Base-by-base conservation (phyloP, 2,888 invertebrate species). In the Dusona sp. region DNA sequence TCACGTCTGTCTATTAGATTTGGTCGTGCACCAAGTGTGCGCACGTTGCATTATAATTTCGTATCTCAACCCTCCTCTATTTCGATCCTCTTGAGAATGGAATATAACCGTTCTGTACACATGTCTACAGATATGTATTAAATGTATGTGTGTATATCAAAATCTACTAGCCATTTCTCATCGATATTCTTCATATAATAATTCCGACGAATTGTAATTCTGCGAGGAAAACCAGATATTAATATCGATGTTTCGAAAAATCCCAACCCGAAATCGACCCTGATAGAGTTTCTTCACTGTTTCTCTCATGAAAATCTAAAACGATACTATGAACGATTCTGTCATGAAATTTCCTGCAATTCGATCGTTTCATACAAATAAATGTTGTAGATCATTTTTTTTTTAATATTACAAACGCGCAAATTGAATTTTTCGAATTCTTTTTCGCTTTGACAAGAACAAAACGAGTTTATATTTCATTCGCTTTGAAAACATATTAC, bases 11-110 rank as follows among this genome's bases (percentile, higher is more conserved):
- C 79, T 68, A 79, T 84, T 79, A 84, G 61, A 84, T 74, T 73
- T 45, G 22, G 42, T 74, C 54, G 45, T 74, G 42, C 65, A 29
- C 45, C 51, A 25, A 38, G 72, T 22, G 70, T 22, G 70, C 73
- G 25, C 65, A 65, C 45, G 57, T 73, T 77, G 83, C 83, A 72
- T 83, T 77, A 83, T 77, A 83, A 83, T 83, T 83, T 51, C 38
- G 70, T 83, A 64, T 68, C 70, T n/a, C 75, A 11, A 29, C 22
- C 68, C 57, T 25, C 57, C 83, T 25, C 36, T 29, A 51, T 80
- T 70, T 38, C 25, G 45, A 25, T 54, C 65, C 65, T 79, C 80
- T 64, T 54, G 19, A 36, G 29, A 22, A 25, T 48, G 3, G 38
- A 65, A 51, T 42, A 72, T 51, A 25, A 11, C 33, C 22, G 3